Base-by-base conservation (phyloP, 2,113 vertebrate species). In the Pituophis catenifer region DNA sequence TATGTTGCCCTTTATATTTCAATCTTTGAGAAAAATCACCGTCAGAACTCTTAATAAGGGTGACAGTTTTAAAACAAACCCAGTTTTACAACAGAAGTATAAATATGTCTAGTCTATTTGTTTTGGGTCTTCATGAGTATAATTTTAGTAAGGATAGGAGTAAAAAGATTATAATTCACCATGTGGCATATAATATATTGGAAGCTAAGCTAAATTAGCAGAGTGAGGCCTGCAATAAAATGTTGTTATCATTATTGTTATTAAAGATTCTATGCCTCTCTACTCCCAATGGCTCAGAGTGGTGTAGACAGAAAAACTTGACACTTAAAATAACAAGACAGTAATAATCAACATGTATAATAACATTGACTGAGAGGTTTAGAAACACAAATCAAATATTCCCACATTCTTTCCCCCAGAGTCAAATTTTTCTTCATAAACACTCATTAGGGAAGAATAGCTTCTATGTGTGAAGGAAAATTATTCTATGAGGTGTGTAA, bases 1-100 rank as follows among this genome's bases (percentile, higher is more conserved):
- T 1, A 89, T 88, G 89, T 92, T 23, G 26, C 92, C 94, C 90
- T 17, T 48, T 90, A 44, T 29, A 88, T 50, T 54, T 38, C 38
- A 38, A 38, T 38, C n/a, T n/a, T n/a, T n/a, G n/a, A n/a, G n/a
- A n/a, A n/a, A n/a, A n/a, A n/a, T n/a, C n/a, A n/a, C 48, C 29
- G 70, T 89, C 38, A 5, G 88, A 5, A 57, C 8, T 58, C 92
- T 94, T 88, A 90, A 59, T 70, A 62, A 85, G 57, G 52, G 59
- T 23, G 58, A 65, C 86, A 21, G 3, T 29, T 29, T 88, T 8
- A 38, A 89, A 33, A 50, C 21, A 15, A 44, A 33, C 1, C 65
- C 44, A 7, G 11, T 92, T 33, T 93, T 75, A 89, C 93, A 95
- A 91, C 1, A 90, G 85, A 93, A 85, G 44, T 89, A 86, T 94